These are phyloP conservation scores for Aix galericulata DNA, from an alignment of 2,113 vertebrate genomes.

Conservation along the genomic window DNA sequence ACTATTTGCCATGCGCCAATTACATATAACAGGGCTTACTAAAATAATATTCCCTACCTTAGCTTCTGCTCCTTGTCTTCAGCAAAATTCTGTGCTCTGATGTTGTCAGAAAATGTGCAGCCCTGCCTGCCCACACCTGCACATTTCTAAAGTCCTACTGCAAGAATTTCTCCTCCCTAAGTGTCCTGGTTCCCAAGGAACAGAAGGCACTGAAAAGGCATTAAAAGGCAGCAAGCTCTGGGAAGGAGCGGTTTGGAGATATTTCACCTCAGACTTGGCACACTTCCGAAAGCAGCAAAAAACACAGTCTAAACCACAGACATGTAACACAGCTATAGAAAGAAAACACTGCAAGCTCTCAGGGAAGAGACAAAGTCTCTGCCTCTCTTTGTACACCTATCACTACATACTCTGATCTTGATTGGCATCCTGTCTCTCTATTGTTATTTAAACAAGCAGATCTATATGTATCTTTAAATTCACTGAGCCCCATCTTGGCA, in stretches of 20 bases:
- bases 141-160: neutral
- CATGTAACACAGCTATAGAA: neutral
- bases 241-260: neutral
- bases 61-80: neutral
- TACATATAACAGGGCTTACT: neutral
- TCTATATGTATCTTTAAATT: neutral
- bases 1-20: neutral
- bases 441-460: neutral
- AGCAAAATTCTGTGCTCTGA: neutral
- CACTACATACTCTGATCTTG: neutral
- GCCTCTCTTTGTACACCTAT: neutral
- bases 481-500: neutral
- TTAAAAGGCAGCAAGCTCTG: neutral
- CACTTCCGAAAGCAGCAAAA: neutral
- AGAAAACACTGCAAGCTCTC: neutral
- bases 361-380: neutral
- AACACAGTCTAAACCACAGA: neutral
- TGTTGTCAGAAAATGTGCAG: neutral
- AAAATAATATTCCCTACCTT: neutral
- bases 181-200: neutral
- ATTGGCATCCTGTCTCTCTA: neutral
- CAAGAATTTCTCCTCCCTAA: neutral
- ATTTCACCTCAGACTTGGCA: conserved; percentile 28
- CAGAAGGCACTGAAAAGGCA: neutral
- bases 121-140: neutral